phyloP scores from a whole-genome alignment of 2,113 vertebrate species.

The Okapia johnstoni region DNA sequence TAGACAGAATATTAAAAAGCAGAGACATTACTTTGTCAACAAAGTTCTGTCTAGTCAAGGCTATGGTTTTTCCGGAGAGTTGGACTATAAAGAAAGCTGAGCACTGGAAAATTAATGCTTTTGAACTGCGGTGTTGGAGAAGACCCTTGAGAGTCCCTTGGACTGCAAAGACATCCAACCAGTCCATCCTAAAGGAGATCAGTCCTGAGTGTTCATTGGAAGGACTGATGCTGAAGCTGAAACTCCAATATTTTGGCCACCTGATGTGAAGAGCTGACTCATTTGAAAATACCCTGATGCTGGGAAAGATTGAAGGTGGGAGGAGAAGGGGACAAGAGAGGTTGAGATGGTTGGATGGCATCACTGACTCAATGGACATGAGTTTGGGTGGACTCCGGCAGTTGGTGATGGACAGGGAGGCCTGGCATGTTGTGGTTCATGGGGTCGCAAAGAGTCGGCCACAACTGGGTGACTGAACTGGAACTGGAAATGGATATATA shows the following conservation, averaged over 20 bases:
- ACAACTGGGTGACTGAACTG: fast-evolving
- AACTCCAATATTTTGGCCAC: background rate
- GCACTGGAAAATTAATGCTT: background rate
- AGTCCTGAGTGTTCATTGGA: background rate
- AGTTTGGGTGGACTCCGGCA: background rate
- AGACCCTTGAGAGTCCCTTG: background rate
- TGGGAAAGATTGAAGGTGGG: background rate
- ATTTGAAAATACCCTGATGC: background rate
- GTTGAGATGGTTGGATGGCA: background rate
- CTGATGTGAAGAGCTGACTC: background rate
- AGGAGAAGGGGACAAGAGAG: background rate
- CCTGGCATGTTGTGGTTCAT: background rate
- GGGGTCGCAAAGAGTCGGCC: background rate
- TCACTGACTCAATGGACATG: background rate
- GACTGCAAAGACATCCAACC: background rate
- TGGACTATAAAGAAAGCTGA: background rate
- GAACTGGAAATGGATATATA: background rate
- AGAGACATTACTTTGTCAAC: background rate
- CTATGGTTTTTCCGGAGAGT: background rate
- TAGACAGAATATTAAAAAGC: background rate
- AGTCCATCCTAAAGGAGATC: background rate
- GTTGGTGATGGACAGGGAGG: background rate
- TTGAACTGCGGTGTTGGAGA: background rate
- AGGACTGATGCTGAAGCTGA: background rate
- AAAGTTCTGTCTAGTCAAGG: background rate